A percentile compares a stretch with the other conserved stretches of the same genome.
Conservation (phyloP, 2,797 vertebrate species). For the Lagorchestes hirsutus region DNA sequence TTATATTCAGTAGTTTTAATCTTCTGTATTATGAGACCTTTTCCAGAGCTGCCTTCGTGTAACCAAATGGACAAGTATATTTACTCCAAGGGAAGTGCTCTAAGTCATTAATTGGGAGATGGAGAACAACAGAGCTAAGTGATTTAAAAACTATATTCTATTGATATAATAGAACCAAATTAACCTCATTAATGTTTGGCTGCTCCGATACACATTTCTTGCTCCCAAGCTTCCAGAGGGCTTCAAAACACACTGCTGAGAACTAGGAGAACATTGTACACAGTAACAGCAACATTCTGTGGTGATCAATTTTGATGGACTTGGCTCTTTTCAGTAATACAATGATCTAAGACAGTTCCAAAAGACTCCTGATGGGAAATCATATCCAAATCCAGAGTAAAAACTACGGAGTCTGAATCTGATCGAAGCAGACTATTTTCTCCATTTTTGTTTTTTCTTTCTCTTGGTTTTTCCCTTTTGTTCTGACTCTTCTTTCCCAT, state of each 20-base stretch:
- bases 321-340: no score
- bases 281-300: no score
- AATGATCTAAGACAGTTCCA: no score
- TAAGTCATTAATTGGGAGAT: not conserved
- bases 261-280: no score
- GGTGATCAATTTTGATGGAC: no score
- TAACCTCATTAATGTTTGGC: not conserved
- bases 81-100: constrained; percentile 10
- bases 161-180: not conserved
- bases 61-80: not conserved
- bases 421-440: no score
- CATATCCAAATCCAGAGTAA: no score
- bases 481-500: no score
- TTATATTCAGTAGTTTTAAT: constrained; percentile 40
- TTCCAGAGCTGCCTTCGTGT: constrained; percentile 28
- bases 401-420: no score
- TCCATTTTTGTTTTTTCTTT: no score
- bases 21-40: not conserved
- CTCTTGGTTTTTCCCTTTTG: no score
- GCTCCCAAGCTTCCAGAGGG: not conserved
- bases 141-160: constrained; percentile 7
- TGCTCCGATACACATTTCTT: constrained; percentile 9
- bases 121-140: not conserved
- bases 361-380: no score
- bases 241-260: not conserved